Percentiles rank a stretch among this genome's conserved stretches.
Evolutionary conservation across 2,797 vertebrate genomes (phyloP).

Genomic region (Acipenser ruthenus): DNA sequence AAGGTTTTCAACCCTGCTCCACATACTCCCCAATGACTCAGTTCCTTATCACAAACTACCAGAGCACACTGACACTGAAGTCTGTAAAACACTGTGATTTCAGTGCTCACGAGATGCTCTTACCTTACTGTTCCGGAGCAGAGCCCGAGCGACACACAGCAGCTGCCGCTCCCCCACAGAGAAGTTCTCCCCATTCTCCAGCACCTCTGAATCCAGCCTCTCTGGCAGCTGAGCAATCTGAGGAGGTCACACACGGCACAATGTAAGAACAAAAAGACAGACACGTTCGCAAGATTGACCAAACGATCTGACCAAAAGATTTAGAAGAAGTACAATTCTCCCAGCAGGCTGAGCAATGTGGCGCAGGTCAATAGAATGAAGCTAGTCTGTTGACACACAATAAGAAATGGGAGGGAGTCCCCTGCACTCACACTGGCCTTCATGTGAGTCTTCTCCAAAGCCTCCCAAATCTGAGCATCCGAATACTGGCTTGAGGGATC

Average conservation of each 20-base stretch:
- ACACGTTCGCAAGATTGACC: neutral
- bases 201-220: constrained; percentile 62
- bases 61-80: neutral
- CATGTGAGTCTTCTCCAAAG: constrained; percentile 68
- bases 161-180: constrained; percentile 77
- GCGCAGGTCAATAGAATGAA: neutral
- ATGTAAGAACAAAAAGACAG: neutral
- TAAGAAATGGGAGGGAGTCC: too few relatives aligned
- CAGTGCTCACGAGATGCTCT: neutral
- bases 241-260: constrained; percentile 15
- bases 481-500: constrained; percentile 67
- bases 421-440: constrained; percentile 59
- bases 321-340: too few relatives aligned
- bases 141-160: constrained; percentile 69
- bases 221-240: constrained; percentile 65
- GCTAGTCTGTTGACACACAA: neutral
- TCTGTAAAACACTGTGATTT: neutral
- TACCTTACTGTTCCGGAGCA: constrained; percentile 76
- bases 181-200: constrained; percentile 76
- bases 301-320: neutral
- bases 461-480: constrained; percentile 69
- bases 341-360: too few relatives aligned
- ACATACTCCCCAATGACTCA: too few relatives aligned
- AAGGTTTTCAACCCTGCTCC: too few relatives aligned
- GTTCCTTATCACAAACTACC: neutral